Conservation (phyloP, 2,797 vertebrate species). For the Atherinosoma microstoma region DNA sequence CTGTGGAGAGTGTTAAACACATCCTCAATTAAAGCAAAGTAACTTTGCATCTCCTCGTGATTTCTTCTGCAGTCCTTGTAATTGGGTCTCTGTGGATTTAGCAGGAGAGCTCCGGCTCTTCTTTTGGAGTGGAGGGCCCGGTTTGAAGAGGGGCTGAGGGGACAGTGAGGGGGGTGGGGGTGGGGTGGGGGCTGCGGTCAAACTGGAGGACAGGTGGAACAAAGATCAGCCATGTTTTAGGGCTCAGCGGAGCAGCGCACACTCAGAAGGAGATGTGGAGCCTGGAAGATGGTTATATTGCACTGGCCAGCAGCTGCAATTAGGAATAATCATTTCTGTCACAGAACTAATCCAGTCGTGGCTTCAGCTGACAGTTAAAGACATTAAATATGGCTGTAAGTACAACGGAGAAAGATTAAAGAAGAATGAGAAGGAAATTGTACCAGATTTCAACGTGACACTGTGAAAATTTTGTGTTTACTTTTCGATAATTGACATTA, state of each 20-base stretch:
- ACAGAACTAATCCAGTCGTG: not conserved
- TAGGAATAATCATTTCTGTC: not conserved
- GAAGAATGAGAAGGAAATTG: not conserved
- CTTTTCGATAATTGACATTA: not conserved
- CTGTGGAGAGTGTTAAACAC: slow-evolving; percentile 76
- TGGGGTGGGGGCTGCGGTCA: slow-evolving; percentile 37
- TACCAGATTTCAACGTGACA: not conserved
- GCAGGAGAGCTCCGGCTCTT: slow-evolving; percentile 56
- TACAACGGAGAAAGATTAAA: not conserved
- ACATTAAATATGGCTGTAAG: not conserved
- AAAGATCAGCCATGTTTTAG: slow-evolving; percentile 8
- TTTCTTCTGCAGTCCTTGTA: slow-evolving; percentile 73
- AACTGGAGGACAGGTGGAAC: slow-evolving; percentile 42
- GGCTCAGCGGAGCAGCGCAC: slow-evolving; percentile 23
- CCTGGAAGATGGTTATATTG: not conserved
- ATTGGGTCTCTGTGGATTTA: slow-evolving; percentile 83
- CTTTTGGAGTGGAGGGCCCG: slow-evolving; percentile 52
- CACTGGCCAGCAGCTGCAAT: not conserved
- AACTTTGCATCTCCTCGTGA: slow-evolving; percentile 74
- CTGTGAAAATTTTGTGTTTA: not conserved
- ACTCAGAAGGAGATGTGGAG: not conserved
- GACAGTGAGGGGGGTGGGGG: slow-evolving; percentile 16
- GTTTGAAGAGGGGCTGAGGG: slow-evolving; percentile 44
- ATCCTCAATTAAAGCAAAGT: slow-evolving; percentile 80
- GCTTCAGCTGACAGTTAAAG: slow-evolving; percentile 1